Evolutionary conservation across 2,888 invertebrate genomes (phyloP).

Genomic region (Ectobius pallidus): DNA sequence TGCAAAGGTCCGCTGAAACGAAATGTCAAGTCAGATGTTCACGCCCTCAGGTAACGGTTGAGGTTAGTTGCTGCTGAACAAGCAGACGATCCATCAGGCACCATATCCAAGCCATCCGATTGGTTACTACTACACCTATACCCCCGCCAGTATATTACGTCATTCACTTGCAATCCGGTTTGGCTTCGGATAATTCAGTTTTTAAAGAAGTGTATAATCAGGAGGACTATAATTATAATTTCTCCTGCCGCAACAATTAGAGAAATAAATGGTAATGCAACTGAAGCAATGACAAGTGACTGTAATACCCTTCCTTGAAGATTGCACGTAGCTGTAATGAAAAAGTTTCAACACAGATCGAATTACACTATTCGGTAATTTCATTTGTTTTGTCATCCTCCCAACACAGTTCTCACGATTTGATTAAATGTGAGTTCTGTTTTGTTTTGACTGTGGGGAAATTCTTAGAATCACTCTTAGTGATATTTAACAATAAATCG

Average conservation of each 20-base stretch:
- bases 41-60: conserved; percentile 26
- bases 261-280: neutral
- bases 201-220: conserved; percentile 8
- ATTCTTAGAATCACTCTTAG: too few species aligned
- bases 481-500: too few species aligned
- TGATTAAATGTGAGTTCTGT: too few species aligned
- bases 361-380: neutral
- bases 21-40: conserved; percentile 18
- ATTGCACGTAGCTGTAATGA: neutral
- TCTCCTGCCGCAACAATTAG: neutral
- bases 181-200: conserved; percentile 12
- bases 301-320: neutral
- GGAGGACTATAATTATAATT: neutral
- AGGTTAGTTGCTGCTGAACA: conserved; percentile 7
- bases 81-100: conserved; percentile 23
- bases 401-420: too few species aligned
- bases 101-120: neutral
- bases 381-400: neutral
- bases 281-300: neutral
- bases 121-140: neutral
- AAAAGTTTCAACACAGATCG: neutral
- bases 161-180: conserved; percentile 6
- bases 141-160: neutral
- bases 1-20: neutral
- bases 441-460: too few species aligned